Percentiles rank a stretch among this genome's conserved stretches.
Evolutionary conservation across 2,888 invertebrate species (phyloP).

Genomic region (Chrysolina haemoptera): DNA sequence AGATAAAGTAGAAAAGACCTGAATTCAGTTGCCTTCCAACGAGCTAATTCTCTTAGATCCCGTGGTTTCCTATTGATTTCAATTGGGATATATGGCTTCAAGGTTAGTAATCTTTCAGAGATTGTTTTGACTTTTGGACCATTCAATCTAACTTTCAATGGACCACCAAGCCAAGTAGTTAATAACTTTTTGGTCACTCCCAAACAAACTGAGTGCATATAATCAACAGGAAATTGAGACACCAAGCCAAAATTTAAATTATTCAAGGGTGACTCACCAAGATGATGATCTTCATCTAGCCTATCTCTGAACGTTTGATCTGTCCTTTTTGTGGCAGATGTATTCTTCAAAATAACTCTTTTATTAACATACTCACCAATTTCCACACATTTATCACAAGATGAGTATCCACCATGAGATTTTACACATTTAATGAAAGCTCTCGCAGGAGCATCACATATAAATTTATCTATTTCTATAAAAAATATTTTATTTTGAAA

Average conservation of each 20-base stretch:
- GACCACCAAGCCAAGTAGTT: constrained; percentile 31
- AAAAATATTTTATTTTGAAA: constrained; percentile 27
- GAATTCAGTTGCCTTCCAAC: constrained; percentile 37
- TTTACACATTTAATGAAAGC: constrained; percentile 50
- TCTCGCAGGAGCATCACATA: constrained; percentile 52
- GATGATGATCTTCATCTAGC: constrained; percentile 43
- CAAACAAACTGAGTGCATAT: constrained; percentile 40
- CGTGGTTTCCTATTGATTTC: constrained; percentile 41
- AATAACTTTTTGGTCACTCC: constrained; percentile 41
- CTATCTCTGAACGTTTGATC: constrained; percentile 38
- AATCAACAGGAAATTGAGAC: constrained; percentile 41
- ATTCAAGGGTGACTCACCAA: constrained; percentile 37
- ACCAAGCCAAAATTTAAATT: constrained; percentile 36
- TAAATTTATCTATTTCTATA: constrained; percentile 42
- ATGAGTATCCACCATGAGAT: constrained; percentile 45
- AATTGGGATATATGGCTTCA: constrained; percentile 22
- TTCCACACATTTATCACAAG: constrained; percentile 50
- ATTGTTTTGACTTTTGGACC: constrained; percentile 25
- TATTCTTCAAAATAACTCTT: constrained; percentile 30
- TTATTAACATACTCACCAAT: constrained; percentile 34
- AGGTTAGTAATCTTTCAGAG: constrained; percentile 25
- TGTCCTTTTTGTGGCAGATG: constrained; percentile 30
- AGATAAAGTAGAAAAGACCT: constrained; percentile 32
- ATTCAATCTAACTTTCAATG: constrained; percentile 24
- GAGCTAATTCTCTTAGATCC: constrained; percentile 30